Evolutionary conservation across 2,113 vertebrate genomes (phyloP).

Genomic region (Fulmarus glacialis): DNA sequence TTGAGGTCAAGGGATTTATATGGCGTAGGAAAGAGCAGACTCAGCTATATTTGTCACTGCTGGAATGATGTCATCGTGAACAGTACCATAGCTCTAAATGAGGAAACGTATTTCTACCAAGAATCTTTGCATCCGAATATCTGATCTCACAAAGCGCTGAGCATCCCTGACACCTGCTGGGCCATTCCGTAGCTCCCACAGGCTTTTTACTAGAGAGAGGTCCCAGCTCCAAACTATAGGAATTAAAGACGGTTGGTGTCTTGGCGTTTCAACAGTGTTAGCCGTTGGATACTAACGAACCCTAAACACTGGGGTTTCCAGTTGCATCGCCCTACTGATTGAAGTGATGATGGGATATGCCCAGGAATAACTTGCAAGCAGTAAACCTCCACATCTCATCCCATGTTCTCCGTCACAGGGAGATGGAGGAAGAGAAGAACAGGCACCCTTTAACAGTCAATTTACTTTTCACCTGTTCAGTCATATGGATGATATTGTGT

Average conservation of each 20-base stretch:
- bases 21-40: conserved; percentile 32
- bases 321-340: neutral
- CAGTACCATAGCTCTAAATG: conserved; percentile 30
- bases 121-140: neutral
- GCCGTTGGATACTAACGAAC: neutral
- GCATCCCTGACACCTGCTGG: conserved; percentile 34
- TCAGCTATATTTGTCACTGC: conserved; percentile 57
- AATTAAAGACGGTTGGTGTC: neutral
- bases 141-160: conserved; percentile 10
- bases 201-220: neutral
- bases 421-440: neutral
- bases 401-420: neutral
- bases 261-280: neutral
- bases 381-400: neutral
- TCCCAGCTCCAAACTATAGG: neutral
- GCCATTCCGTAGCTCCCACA: neutral
- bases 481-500: neutral
- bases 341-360: neutral
- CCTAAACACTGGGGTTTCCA: neutral
- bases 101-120: conserved; percentile 31
- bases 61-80: conserved; percentile 47
- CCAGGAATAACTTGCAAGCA: neutral
- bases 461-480: neutral
- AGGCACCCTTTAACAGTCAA: neutral
- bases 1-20: conserved; percentile 61